Evolutionary conservation across 1,140 invertebrate genomes (phyloP).

Genomic region (Hycleus cichorii): DNA sequence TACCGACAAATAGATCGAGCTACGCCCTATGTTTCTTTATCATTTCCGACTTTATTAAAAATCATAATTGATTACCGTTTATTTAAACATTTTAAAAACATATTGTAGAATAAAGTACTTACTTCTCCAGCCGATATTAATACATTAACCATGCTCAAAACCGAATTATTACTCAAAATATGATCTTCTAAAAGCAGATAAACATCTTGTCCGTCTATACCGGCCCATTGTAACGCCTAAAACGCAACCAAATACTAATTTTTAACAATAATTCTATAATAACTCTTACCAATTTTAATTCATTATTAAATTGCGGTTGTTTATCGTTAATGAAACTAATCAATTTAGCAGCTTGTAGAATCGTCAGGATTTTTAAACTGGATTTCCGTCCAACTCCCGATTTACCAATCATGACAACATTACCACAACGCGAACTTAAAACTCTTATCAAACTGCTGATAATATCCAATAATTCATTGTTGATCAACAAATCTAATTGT

Average conservation of each 20-base stretch:
- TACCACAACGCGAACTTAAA: conserved; percentile 54
- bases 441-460: conserved; percentile 57
- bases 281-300: conserved; percentile 42
- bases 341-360: conserved; percentile 62
- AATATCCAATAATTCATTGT: conserved; percentile 57
- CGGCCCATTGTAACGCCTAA: conserved; percentile 67
- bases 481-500: conserved; percentile 50
- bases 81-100: too few species aligned
- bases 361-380: conserved; percentile 62
- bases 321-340: conserved; percentile 37
- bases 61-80: too few species aligned
- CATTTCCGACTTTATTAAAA: too few species aligned
- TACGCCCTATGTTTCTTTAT: too few species aligned
- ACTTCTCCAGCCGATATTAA: conserved; percentile 63
- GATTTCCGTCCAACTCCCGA: conserved; percentile 72
- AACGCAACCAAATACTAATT: conserved; percentile 1
- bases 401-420: conserved; percentile 65
- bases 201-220: conserved; percentile 67
- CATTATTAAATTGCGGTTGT: conserved; percentile 41
- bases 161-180: conserved; percentile 59
- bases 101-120: background rate
- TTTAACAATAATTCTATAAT: background rate
- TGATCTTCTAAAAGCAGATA: conserved; percentile 79
- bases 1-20: too few species aligned
- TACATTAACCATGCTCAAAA: conserved; percentile 60